Evolutionary conservation across 2,888 invertebrate species (phyloP), one percentile per base, ranked within the genome.

Genomic region (Sarcophaga caerulescens): DNA sequence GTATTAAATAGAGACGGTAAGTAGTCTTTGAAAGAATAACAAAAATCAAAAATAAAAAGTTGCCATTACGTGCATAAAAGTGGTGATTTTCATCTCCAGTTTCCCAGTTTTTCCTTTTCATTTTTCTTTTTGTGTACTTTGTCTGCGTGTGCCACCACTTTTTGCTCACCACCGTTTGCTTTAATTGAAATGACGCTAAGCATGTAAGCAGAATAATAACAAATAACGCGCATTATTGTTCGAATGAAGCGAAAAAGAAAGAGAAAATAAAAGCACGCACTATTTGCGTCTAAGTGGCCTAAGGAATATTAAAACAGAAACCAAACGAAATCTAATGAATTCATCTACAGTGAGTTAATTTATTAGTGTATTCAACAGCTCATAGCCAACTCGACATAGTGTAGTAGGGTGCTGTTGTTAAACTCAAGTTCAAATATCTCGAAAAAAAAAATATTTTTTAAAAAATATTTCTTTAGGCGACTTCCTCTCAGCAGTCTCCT

Each of bases 101-200:
- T 25, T 52, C 35, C 2, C 8, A 0, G 0, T 8, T 35, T 35
- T 35, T 35, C 35, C 10, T 35, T 8, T n/a, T n/a, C n/a, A n/a
- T n/a, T n/a, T n/a, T n/a, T n/a, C n/a, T n/a, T n/a, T n/a, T n/a
- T n/a, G n/a, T 14, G 47, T 44, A 65, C 3, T 52, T 23, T 47
- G 47, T n/a, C 3, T 5, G 52, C 12, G n/a, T 45, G 23, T 17
- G 14, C 11, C 8, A 25, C n/a, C 68, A 25, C 35, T 35, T 35
- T 35, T 14, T 25, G 21, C 57, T n/a, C 63, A 65, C 63, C 57
- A 47, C 23, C 14, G 14, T 21, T 69, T 62, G 23, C 11, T 78
- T 63, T 79, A 79, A 84, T 84, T 84, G 78, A 78, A 79, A 84
- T 79, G 62, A 45, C 45, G 71, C 59, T 74, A 79, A 74, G 44